Base-by-base conservation (phyloP, 2,797 vertebrate species). In the Microctenopoma steveboyesi region DNA sequence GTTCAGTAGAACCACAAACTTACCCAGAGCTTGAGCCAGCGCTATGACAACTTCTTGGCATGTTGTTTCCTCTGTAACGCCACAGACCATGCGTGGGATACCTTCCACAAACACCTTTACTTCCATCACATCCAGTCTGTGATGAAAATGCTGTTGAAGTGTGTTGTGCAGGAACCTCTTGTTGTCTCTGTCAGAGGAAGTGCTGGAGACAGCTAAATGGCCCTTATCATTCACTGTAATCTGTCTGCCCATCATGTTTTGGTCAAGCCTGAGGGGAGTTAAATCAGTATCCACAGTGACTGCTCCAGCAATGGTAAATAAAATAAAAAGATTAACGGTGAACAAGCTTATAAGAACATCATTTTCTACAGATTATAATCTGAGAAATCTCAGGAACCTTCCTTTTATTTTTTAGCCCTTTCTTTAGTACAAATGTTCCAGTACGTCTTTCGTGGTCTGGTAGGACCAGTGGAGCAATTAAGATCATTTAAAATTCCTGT, bases 41-140 rank as follows among this genome's bases (percentile, higher is more conserved):
- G 87, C 92, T 2, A 94, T 81, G 46, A 95, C 95, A 52, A 95
- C 90, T n/a, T 95, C 94, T 62, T 95, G 93, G 74, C 94, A 95
- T 12, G 93, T 94, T 13, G 95, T 95, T 57, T 87, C 88, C 46
- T 91, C 85, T 2, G 93, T 94, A 15, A 95, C 82, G 1, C 94
- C 94, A 63, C 94, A 95, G 61, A 95, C 92, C 33, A 95, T 88
- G 0, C 94, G 93, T 7, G 86, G 91, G 58, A 94, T 53, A 5
- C 92, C 90, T 0, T 95, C 92, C 72, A 95, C 93, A 25, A 22
- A 91, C 59, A 95, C 95, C 76, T 93, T 95, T 48, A 95, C 84
- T 67, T 95, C 95, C 95, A 95, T 95, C 39, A 52, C 78, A 18
- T n/a, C 28, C 55, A 25, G 8, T 47, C 66, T 74, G 53, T 14